Base-by-base conservation (phyloP, 2,888 invertebrate genomes). In the Ferdinandea cuprea region DNA sequence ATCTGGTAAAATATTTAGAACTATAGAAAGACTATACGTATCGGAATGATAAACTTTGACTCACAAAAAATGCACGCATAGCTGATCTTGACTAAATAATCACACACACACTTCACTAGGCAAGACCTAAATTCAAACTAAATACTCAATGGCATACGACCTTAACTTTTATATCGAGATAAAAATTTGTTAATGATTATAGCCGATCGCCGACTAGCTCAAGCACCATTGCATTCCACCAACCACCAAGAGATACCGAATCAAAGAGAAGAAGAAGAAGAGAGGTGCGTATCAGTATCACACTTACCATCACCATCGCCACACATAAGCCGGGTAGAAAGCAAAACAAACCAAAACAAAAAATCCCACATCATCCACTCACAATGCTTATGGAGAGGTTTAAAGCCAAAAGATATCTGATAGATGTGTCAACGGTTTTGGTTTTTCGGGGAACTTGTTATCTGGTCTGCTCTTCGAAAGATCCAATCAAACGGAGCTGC, bases 51-150 rank as follows among this genome's bases (percentile, higher is more conserved):
- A 50, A n/a, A 11, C 42, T 42, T 30, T 28, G 8, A 87, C 90
- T 89, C 88, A 90, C 90, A 86, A 89, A 83, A 76, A 89, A 87
- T 69, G 77, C 86, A 86, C 88, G 89, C 90, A 90, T 90, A 85
- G 86, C 85, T 71, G 37, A 54, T 42, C 79, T 52, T 32, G 42
- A 37, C 44, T 58, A 48, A 61, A 48, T 52, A 66, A 66, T 74
- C 63, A 37, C 85, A 86, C 81, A 61, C 87, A 87, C 88, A 88
- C 88, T 87, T 86, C 86, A 86, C 85, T 85, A 85, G 86, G 85
- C 86, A 89, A 87, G 88, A 87, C 87, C 85, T 87, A 85, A 86
- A 87, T 88, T 88, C 86, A 88, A 88, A 90, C 90, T 90, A 90
- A 90, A 89, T 88, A 87, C 86, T 88, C 87, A 88, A 87, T 87